Evolutionary conservation across 1,140 invertebrate species (phyloP), one percentile per base, ranked within the genome.

Genomic region (Aphaenogaster rudis): DNA sequence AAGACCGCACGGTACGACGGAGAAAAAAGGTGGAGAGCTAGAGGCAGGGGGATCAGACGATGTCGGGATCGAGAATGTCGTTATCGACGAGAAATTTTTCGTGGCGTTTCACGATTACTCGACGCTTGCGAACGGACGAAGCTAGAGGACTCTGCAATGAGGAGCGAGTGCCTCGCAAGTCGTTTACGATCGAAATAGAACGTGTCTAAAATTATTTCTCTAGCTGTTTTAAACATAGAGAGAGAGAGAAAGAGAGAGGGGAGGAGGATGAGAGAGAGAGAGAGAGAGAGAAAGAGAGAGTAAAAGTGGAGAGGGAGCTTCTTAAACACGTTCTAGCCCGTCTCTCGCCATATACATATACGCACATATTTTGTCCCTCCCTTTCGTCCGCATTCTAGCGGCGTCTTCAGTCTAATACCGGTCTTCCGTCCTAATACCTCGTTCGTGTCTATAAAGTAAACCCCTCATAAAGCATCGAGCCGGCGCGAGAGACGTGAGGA

Each of bases 401-500:
- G 69, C 80, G 80, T 61, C 69, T 72, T 84, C 69, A 84, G 80
- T 84, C 54, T 84, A 84, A 84, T 74, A 74, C 80, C 80, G 80
- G 80, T 84, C 69, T 84, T 84, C 21, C 69, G 80, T 74, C 33
- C 69, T 86, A 86, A 86, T 86, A 81, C 84, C 63, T 80, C 80
- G 80, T 84, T 80, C 84, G 61, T 86, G 84, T 86, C 84, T 86
- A 69, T 86, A 86, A 54, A 86, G 63, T 86, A 80, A 86, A 86
- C 33, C 77, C 84, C 52, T 81, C 77, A 86, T 86, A 81, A 81
- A 67, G 77, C 76, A 86, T 86, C 77, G 80, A 50, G 69, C 54
- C 33, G 54, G 33, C 33, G 80, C 80, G 54, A 48, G 48, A 74
- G 36, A 71, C 69, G 80, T 74, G 80, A 84, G 45, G 69, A 63